phyloP scores from a whole-genome alignment of 2,113 vertebrate genomes.

The Rhea americana region DNA sequence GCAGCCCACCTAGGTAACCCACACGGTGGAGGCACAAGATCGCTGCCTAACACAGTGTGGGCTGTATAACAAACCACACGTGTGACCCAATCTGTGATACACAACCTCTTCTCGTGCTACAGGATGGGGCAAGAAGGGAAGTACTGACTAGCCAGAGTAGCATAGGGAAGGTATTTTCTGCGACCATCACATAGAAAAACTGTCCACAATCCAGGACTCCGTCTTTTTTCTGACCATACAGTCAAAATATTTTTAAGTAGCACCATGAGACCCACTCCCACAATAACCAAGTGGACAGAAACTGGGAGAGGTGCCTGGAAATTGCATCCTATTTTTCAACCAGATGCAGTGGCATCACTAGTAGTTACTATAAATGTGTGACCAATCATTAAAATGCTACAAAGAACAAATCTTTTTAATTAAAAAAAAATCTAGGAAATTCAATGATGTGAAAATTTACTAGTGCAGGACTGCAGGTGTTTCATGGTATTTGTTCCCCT shows the following conservation, averaged over 20 bases:
- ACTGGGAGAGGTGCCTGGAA: neutral
- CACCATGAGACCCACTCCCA: slow-evolving; percentile 19
- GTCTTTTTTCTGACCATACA: neutral
- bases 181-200: neutral
- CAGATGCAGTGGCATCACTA: neutral
- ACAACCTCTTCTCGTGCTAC: neutral
- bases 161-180: neutral
- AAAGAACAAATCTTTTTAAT: slow-evolving; percentile 8
- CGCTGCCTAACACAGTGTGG: neutral
- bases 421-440: neutral
- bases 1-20: neutral
- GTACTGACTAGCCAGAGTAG: neutral
- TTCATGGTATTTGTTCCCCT: neutral
- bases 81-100: neutral
- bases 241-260: slow-evolving; percentile 41
- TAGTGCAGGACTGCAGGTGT: neutral
- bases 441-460: neutral
- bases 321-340: neutral
- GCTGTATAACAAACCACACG: accelerated
- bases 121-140: neutral
- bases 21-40: neutral
- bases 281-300: neutral
- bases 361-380: neutral
- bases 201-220: neutral
- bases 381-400: neutral